Conservation (phyloP, 2,888 invertebrate genomes). For the Congeria kusceri region DNA sequence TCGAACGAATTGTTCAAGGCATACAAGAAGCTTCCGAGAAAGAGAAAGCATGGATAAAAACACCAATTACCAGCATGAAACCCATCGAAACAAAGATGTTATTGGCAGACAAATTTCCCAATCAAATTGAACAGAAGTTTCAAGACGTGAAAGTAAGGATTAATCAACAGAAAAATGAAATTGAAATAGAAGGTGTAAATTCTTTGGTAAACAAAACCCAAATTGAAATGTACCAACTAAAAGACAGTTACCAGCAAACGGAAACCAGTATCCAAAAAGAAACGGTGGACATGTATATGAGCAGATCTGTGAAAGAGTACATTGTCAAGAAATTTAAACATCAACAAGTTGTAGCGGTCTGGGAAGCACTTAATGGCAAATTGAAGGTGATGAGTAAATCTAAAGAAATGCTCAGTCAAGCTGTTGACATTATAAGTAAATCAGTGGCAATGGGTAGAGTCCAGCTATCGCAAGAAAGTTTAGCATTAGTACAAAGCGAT, state of each 20-base stretch:
- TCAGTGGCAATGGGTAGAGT: conserved; percentile 13
- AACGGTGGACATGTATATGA: conserved; percentile 4
- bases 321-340: conserved; percentile 38
- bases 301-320: conserved; percentile 30
- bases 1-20: conserved; percentile 16
- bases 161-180: conserved; percentile 43
- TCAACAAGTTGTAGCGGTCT: conserved; percentile 27
- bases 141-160: conserved; percentile 43
- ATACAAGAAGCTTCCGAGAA: not conserved
- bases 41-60: not conserved
- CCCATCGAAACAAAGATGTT: conserved; percentile 45
- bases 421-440: conserved; percentile 10
- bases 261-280: conserved; percentile 3
- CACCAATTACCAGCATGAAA: conserved; percentile 24
- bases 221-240: conserved; percentile 40
- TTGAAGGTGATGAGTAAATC: conserved; percentile 12
- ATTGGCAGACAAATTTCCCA: conserved; percentile 43
- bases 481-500: conserved; percentile 4
- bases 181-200: conserved; percentile 44
- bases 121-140: conserved; percentile 35
- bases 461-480: conserved; percentile 4
- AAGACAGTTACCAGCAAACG: conserved; percentile 1
- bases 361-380: conserved; percentile 29
- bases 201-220: conserved; percentile 27
- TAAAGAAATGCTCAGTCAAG: not conserved